Percentiles rank a stretch among this genome's conserved stretches.
Evolutionary conservation across 2,888 invertebrate species (phyloP).

Genomic region (Sialis fuliginosa): DNA sequence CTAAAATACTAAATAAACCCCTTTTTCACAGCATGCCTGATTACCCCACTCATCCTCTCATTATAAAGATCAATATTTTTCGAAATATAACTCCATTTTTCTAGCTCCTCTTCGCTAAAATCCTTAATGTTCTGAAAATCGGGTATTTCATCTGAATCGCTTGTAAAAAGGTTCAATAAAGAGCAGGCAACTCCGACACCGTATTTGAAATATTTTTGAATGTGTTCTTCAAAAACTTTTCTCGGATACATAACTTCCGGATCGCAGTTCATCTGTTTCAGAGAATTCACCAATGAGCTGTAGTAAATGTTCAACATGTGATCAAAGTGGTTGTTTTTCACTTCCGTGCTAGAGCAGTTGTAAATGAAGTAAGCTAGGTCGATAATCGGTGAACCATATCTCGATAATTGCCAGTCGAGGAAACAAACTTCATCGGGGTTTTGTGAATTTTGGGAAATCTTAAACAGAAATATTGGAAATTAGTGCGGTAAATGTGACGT

Average conservation of each 20-base stretch:
- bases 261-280: slow-evolving; percentile 14
- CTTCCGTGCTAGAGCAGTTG: slow-evolving; percentile 15
- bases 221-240: slow-evolving; percentile 14
- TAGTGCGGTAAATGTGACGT: too few relatives aligned
- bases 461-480: too few relatives aligned
- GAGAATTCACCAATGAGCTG: slow-evolving; percentile 13
- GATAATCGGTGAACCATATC: slow-evolving; percentile 14
- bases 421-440: slow-evolving; percentile 13
- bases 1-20: neutral
- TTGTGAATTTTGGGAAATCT: neutral
- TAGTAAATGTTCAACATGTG: slow-evolving; percentile 18
- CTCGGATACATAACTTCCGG: slow-evolving; percentile 16
- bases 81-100: slow-evolving; percentile 7
- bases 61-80: slow-evolving; percentile 4
- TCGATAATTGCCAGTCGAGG: slow-evolving; percentile 16
- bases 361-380: slow-evolving; percentile 21
- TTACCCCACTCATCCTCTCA: neutral
- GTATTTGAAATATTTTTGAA: slow-evolving; percentile 15
- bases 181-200: slow-evolving; percentile 15
- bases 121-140: slow-evolving; percentile 8
- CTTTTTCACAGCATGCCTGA: neutral
- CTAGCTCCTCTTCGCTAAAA: neutral
- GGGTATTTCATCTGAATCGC: slow-evolving; percentile 12
- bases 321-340: slow-evolving; percentile 15
- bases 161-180: slow-evolving; percentile 14